Base-by-base conservation (phyloP, 2,113 vertebrate genomes). In the Patagioenas fasciata region DNA sequence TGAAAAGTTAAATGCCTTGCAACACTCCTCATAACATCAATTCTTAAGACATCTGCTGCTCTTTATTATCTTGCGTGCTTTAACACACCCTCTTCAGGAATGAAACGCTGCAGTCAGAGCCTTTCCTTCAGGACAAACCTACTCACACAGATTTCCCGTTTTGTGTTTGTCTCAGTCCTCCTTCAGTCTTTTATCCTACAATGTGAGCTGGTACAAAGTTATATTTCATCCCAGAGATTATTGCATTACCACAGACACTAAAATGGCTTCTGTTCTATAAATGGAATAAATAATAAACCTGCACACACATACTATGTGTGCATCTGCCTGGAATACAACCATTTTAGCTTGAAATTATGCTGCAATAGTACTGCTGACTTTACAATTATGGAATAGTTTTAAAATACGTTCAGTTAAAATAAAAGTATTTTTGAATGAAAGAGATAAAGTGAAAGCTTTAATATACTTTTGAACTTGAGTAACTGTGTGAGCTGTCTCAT, bases 1-100 rank as follows among this genome's bases (percentile, higher is more conserved):
- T 89, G 56, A 71, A 56, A 91, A 93, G 66, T 34, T 71, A 48
- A 83, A 84, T 42, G 93, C 51, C n/a, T 78, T 38, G 47, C 60
- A 93, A 81, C 36, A 48, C 51, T 86, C 32, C 80, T 44, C 83
- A 72, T 95, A 84, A 71, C 77, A 89, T 51, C 84, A 79, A 67
- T 92, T 86, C 92, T 89, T 91, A 57, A 84, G 73, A 92, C 83
- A 95, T 93, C 86, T 95, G 96, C 73, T 86, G 60, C 60, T 85
- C 38, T 95, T 96, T 79, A 89, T 96, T 93, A 67, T 93, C 86
- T 65, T 42, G 20, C 73, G 57, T 93, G 80, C 83, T 96, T 89
- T 84, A 91, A 89, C 95, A 96, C 95, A 87, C 93, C 96, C 95
- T 92, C 44, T 81, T 89, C 44, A 95, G 95, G 95, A 96, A 96